These are phyloP conservation scores for Tretioscincus oriximinensis DNA, from an alignment of 2,113 vertebrate species.

Conservation along the genomic window DNA sequence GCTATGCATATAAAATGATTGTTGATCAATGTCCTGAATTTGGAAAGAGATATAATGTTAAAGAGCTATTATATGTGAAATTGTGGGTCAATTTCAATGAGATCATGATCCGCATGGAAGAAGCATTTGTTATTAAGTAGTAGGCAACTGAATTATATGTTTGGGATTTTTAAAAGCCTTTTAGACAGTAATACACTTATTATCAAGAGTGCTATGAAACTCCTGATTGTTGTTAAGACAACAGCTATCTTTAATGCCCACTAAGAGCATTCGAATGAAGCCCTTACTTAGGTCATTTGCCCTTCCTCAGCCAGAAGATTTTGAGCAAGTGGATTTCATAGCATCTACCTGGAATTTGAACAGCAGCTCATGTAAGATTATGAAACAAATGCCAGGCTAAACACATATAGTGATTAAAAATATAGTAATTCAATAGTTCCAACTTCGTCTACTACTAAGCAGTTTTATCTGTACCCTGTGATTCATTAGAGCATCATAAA, in stretches of 20 bases:
- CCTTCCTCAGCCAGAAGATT: too few relatives aligned
- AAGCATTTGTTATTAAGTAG: background rate
- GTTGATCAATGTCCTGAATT: background rate
- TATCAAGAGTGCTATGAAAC: too few relatives aligned
- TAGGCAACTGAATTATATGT: background rate
- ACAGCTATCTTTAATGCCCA: too few relatives aligned
- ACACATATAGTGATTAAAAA: background rate
- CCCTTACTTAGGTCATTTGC: too few relatives aligned
- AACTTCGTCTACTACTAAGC: background rate
- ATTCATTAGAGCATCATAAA: background rate
- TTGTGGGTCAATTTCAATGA: conserved; percentile 10
- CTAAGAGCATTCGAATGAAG: too few relatives aligned
- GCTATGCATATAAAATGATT: background rate
- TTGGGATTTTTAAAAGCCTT: background rate
- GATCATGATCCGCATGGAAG: background rate
- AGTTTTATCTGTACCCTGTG: background rate
- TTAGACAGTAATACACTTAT: too few relatives aligned
- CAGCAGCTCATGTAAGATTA: too few relatives aligned
- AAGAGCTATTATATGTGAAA: background rate
- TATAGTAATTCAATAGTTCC: background rate
- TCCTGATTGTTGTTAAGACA: too few relatives aligned
- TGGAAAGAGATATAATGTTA: conserved; percentile 6
- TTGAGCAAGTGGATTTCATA: too few relatives aligned
- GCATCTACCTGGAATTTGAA: too few relatives aligned
- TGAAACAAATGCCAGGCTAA: too few relatives aligned